These are phyloP conservation scores for Drosophila mulleri DNA, from an alignment of 2,888 invertebrate species.

Conservation along the genomic window DNA sequence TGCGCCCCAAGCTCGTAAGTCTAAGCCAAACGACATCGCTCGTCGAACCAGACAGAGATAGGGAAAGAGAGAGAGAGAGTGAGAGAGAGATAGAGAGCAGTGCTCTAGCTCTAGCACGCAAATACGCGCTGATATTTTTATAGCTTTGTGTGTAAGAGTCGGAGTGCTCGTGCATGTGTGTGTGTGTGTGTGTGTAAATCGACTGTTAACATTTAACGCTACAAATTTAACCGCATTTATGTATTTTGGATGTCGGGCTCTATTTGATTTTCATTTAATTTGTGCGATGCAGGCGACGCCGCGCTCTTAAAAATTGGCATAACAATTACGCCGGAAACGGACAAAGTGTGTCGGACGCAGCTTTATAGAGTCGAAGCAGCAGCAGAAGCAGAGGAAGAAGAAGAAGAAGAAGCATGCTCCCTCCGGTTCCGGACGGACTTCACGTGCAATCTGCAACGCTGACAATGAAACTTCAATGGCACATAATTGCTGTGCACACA, in stretches of 20 bases:
- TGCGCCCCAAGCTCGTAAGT: constrained; percentile 74
- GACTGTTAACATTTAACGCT: constrained; percentile 79
- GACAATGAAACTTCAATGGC: constrained; percentile 79
- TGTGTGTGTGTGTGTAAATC: constrained; percentile 62
- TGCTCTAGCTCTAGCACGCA: constrained; percentile 53
- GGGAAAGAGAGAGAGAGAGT: no score
- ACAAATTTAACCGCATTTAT: constrained; percentile 74
- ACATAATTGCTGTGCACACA: constrained; percentile 65
- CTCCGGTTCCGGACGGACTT: constrained; percentile 24
- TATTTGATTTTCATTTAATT: constrained; percentile 79
- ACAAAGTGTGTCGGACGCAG: constrained; percentile 37
- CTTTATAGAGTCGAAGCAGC: neutral
- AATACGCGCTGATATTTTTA: constrained; percentile 77
- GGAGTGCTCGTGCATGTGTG: constrained; percentile 8
- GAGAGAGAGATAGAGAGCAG: neutral
- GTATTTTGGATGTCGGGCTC: constrained; percentile 51
- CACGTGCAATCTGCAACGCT: constrained; percentile 64
- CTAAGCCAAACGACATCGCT: constrained; percentile 65
- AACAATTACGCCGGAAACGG: constrained; percentile 75
- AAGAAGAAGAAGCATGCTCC: constrained; percentile 4
- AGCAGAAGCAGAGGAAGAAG: neutral
- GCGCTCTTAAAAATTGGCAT: constrained; percentile 68
- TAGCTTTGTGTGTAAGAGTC: constrained; percentile 11
- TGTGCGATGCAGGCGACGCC: constrained; percentile 49
- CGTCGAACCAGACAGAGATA: constrained; percentile 6